Base-by-base conservation (phyloP, 2,888 invertebrate species). In the Pachymerium ferrugineum region DNA sequence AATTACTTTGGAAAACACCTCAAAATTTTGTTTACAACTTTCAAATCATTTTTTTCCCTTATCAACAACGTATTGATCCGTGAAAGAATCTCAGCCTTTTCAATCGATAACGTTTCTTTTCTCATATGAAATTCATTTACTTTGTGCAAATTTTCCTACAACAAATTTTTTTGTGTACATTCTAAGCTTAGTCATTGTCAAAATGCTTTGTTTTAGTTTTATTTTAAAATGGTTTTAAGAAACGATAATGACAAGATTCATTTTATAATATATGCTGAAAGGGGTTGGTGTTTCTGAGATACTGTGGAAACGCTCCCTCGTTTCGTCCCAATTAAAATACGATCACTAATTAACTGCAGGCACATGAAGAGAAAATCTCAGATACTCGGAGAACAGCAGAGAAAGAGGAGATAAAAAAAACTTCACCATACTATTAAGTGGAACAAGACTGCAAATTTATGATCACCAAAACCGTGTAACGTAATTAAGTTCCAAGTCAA, bases 291-390 rank as follows among this genome's bases (percentile, higher is more conserved):
- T 8, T 28, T 12, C 6, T 3, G 14, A 5, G 28, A 3, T 22
- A 28, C 28, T 62, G 28, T 62, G 25, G 62, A 62, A 62, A 62
- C 25, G 12, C 62, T 22, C 14, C 28, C 62, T 28, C 62, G 25
- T 62, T 62, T 62, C 62, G 62, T 62, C 62, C n/a, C 62, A 62
- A 62, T 62, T 62, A 62, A 62, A 62, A 62, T 62, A 62, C 62
- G 62, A 62, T 62, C 62, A 62, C 62, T 62, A 62, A 62, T 62
- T 62, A 62, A 62, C 28, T 25, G 28, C 62, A 28, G 14, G 28
- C n/a, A 28, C 54, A 62, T 25, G 62, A 62, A 10, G 28, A 28
- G 62, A 28, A 62, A 62, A 62, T 62, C 62, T 62, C 28, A 62
- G 22, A 47, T 47, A 47, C 47, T 5, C 22, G 28, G 1, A 62